These are phyloP conservation scores for Steinernema hermaphroditum DNA, from an alignment of 2,888 invertebrate genomes.

Conservation along the genomic window DNA sequence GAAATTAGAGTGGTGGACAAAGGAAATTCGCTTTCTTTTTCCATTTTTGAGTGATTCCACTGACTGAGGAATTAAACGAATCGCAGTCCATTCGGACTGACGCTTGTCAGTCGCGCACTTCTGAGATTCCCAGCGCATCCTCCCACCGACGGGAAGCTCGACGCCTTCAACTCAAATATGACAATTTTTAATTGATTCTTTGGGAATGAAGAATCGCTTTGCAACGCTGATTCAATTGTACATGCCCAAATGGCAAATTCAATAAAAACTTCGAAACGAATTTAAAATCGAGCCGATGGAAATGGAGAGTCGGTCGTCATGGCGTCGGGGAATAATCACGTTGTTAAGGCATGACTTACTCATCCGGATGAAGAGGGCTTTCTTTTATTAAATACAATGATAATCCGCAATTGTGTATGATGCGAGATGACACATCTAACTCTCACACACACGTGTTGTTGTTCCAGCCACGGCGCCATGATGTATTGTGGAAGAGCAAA, in stretches of 20 bases:
- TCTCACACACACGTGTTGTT: background rate
- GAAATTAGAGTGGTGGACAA: background rate
- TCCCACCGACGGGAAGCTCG: background rate
- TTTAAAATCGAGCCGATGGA: background rate
- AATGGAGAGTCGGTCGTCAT: background rate
- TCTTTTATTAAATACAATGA: constrained; percentile 29
- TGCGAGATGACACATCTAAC: constrained; percentile 22
- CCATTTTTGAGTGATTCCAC: background rate
- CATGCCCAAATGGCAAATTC: background rate
- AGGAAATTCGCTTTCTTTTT: background rate
- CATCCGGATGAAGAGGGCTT: background rate
- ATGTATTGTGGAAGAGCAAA: background rate
- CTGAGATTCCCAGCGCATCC: background rate
- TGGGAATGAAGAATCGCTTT: background rate
- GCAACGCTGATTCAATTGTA: constrained; percentile 6
- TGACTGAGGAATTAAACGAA: background rate
- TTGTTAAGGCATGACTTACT: background rate
- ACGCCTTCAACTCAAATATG: background rate
- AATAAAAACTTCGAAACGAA: background rate
- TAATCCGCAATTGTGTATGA: constrained; percentile 4
- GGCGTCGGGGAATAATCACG: background rate
- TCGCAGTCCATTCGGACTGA: background rate
- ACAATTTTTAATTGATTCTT: background rate
- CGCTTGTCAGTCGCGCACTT: background rate
- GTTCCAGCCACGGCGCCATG: constrained; percentile 13